Base-by-base conservation (phyloP, 2,113 vertebrate species). In the Ameiurus melas region DNA sequence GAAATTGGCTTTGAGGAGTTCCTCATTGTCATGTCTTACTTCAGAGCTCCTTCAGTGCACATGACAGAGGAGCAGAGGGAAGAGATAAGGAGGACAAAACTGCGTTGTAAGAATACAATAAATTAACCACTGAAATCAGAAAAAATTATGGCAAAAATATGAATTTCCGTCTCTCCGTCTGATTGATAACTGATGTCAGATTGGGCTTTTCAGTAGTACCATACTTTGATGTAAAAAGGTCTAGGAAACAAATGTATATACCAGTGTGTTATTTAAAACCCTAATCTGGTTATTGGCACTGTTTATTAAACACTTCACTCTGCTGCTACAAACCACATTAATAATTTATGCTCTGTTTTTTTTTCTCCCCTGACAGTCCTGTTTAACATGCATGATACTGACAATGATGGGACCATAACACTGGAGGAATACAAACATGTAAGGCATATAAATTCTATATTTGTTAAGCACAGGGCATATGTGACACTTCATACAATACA, bases 361-460 rank as follows among this genome's bases (percentile, higher is more conserved):
- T 47, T 43, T 43, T 39, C 77, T 92, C 73, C 86, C 82, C 85
- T 88, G 30, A 25, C 93, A 99, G 98, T 99, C 94, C 95, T 99
- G 82, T 99, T 99, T 93, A 97, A 98, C 92, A 99, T 99, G 98
- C 98, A 99, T 0, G 98, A 99, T 93, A 96, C 97, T 0, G 97
- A 99, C 95, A 97, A 96, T 0, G 97, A 99, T 0, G 98, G 98
- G 73, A 97, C 96, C 81, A 99, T 99, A 93, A 98, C 97, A 0
- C 95, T 99, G 90, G 96, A 98, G 88, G 98, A 99, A 82, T 99
- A 99, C 93, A 95, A 97, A 97, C 97, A 98, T 87, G 98, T 99
- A 97, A 96, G 58, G 86, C 85, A 16, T 88, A 36, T 30, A 55
- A 47, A n/a, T 81, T 62, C 64, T 13, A 51, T 53, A 25, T 66